A percentile compares a stretch with the other conserved stretches of the same genome.
These are phyloP conservation scores for Tubiluchus corallicola DNA, from an alignment of 2,888 invertebrate genomes.

Conservation along the genomic window DNA sequence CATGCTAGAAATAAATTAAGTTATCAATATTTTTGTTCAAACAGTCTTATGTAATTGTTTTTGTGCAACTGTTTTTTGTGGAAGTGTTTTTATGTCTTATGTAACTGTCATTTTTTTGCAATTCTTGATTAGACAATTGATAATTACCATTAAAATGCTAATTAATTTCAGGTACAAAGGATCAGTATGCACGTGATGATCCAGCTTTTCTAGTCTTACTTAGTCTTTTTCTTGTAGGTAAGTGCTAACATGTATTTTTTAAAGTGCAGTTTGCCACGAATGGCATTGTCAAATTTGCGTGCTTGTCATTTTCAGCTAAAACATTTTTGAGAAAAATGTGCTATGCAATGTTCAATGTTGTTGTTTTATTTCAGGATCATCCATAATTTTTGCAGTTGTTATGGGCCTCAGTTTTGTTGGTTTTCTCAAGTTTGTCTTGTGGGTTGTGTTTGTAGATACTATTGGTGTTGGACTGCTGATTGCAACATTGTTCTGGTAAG, in stretches of 20 bases:
- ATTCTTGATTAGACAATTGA: not conserved
- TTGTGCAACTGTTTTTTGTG: conserved; percentile 4
- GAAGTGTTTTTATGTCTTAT: not conserved
- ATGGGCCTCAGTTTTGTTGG: conserved; percentile 41
- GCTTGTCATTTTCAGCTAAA: too few relatives aligned
- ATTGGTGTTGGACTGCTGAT: conserved; percentile 67
- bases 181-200: conserved; percentile 96
- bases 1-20: too few relatives aligned
- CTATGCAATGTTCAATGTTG: too few relatives aligned
- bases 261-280: too few relatives aligned
- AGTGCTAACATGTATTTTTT: too few relatives aligned
- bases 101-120: not conserved
- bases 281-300: too few relatives aligned
- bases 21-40: not conserved
- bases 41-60: not conserved
- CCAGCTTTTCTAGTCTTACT: conserved; percentile 90
- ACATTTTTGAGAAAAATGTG: too few relatives aligned
- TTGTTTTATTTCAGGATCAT: conserved; percentile 48
- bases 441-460: conserved; percentile 85
- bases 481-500: conserved; percentile 71
- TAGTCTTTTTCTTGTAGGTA: conserved; percentile 47
- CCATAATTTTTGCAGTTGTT: conserved; percentile 66
- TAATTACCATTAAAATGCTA: not conserved
- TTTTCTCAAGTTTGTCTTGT: conserved; percentile 63
- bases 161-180: conserved; percentile 65